Evolutionary conservation across 2,113 vertebrate genomes (phyloP), one percentile per base, ranked within the genome.

Genomic region (Myrmecophaga tridactyla): DNA sequence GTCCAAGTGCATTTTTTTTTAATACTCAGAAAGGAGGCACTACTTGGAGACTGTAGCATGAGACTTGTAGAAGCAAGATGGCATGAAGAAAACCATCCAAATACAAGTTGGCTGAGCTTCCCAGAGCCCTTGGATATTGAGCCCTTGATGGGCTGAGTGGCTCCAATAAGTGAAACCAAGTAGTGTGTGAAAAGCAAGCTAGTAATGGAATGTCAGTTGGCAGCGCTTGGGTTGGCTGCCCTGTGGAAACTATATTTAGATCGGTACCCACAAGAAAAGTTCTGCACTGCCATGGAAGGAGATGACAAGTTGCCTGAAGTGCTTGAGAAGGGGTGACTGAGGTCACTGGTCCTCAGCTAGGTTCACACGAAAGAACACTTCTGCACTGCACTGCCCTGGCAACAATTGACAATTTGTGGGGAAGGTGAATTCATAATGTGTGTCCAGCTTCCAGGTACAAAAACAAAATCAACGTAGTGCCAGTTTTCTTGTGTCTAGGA

Each of bases 171-270:
- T 86, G 90, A 97, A 95, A 95, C 12, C 0, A 13, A 96, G 92
- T 67, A 84, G 82, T 8, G 3, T 94, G 88, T 65, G 93, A 96
- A 96, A 92, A 97, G 85, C 53, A 76, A 76, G 89, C 94, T 91
- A 46, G 65, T 86, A 91, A 86, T 1, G 46, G 93, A 86, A 83
- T 87, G 82, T 85, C 82, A 25, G 78, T 39, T 97, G 95, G 72
- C 88, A 13, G 2, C 81, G 88, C 53, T 95, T 48, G 6, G 41
- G 58, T 63, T 77, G 6, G 86, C 2, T 3, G 4, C 39, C 39
- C 72, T 3, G 31, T 36, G 97, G 72, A 83, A 93, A 41, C 48
- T 97, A 14, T 94, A 72, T 92, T 95, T 94, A 75, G 18, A 34
- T 29, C 58, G 90, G 25, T 10, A 1, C 58, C 92, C 7, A 1